Conservation (phyloP, 2,113 vertebrate species). For the Trachemys scripta region DNA sequence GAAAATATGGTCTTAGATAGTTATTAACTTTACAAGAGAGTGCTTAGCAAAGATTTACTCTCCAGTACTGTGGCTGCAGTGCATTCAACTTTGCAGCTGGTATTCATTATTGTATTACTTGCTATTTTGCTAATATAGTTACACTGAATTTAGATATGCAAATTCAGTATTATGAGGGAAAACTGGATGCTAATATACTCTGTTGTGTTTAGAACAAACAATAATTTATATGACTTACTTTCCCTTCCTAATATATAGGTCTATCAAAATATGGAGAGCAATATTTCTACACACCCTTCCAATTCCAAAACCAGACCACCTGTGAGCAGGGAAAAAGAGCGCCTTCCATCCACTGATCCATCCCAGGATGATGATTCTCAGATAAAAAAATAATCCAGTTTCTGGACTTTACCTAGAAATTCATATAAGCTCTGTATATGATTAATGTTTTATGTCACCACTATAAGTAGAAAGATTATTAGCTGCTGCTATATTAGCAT, state of each 20-base stretch:
- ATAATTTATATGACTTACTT: not conserved
- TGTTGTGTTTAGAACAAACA: not conserved
- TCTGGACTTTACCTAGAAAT: not conserved
- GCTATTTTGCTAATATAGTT: not conserved
- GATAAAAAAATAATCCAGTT: constrained; percentile 34
- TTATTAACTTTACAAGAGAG: not conserved
- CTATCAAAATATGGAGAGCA: constrained; percentile 67
- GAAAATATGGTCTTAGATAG: not conserved
- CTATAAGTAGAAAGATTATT: constrained; percentile 28
- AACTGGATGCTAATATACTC: not conserved
- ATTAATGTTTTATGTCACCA: constrained; percentile 22
- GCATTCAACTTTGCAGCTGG: not conserved
- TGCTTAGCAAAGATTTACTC: not conserved
- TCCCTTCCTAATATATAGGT: constrained; percentile 58
- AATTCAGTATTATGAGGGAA: not conserved
- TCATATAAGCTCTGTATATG: constrained; percentile 17
- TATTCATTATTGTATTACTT: not conserved
- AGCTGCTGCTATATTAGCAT: constrained; percentile 48
- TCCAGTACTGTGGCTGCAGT: not conserved
- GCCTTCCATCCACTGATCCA: not conserved
- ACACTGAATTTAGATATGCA: not conserved
- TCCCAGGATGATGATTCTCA: constrained; percentile 25
- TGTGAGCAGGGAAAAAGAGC: constrained; percentile 9
- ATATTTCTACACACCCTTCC: not conserved
- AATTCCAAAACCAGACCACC: constrained; percentile 26